phyloP scores from a whole-genome alignment of 2,797 vertebrate genomes.

The Oreonectes daqikongensis region DNA sequence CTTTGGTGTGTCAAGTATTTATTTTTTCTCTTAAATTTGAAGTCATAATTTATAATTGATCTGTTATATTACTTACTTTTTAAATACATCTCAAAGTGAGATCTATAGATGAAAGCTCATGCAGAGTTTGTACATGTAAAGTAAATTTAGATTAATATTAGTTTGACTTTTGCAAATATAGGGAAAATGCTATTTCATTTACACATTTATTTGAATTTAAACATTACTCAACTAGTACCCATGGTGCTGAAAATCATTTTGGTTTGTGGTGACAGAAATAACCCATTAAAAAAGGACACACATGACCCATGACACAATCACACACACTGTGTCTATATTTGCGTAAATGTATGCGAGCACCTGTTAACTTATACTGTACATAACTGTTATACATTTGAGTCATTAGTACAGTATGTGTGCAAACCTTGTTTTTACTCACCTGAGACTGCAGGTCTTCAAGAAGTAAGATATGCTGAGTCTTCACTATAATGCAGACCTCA shows the following conservation, averaged over 20 bases:
- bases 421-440: slow-evolving; percentile 40
- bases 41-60: background rate
- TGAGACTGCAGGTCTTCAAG: slow-evolving; percentile 3
- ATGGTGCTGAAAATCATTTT: background rate
- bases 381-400: background rate
- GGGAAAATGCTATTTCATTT: too few species aligned
- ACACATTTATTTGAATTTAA: too few species aligned
- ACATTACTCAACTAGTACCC: background rate
- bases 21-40: background rate
- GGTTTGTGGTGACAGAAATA: background rate
- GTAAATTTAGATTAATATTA: too few species aligned
- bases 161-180: too few species aligned
- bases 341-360: background rate
- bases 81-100: too few species aligned
- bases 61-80: too few species aligned
- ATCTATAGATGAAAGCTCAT: too few species aligned
- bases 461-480: background rate
- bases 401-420: background rate
- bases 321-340: background rate
- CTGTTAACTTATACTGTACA: background rate
- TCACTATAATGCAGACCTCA: slow-evolving; percentile 14
- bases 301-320: background rate
- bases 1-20: too few species aligned
- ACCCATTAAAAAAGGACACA: background rate
- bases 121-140: too few species aligned